phyloP scores from a whole-genome alignment of 2,113 vertebrate genomes.

The Chaetodon trifascialis region DNA sequence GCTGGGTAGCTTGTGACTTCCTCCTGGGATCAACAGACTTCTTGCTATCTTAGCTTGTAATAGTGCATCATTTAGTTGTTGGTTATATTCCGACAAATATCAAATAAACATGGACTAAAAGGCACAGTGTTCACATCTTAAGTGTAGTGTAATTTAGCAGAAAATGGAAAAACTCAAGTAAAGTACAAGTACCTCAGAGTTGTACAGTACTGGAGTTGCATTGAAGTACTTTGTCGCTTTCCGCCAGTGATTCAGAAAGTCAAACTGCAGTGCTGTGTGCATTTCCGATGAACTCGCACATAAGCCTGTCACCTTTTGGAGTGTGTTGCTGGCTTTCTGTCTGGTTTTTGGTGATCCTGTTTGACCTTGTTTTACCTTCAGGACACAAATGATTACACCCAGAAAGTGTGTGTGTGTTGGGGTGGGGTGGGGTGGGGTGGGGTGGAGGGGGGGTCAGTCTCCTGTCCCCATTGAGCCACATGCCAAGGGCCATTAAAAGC shows the following conservation, averaged over 20 bases:
- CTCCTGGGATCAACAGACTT: too few species aligned
- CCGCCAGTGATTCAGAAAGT: not conserved
- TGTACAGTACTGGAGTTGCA: too few species aligned
- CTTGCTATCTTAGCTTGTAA: too few species aligned
- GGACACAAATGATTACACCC: slow-evolving; percentile 15
- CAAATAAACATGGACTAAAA: too few species aligned
- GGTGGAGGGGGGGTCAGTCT: slow-evolving; percentile 50
- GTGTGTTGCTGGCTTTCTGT: not conserved
- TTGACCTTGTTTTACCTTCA: slow-evolving; percentile 20
- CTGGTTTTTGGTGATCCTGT: slow-evolving; percentile 5
- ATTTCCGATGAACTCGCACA: not conserved
- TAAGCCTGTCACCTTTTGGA: not conserved
- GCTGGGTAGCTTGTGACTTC: too few species aligned
- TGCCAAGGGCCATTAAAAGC: slow-evolving; percentile 77
- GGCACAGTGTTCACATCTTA: too few species aligned
- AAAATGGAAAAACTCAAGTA: too few species aligned
- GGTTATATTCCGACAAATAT: too few species aligned
- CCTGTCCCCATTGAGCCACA: slow-evolving; percentile 66
- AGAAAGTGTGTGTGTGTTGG: slow-evolving; percentile 28
- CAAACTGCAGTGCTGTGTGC: accelerated
- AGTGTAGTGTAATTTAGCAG: too few species aligned
- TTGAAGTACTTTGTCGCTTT: too few species aligned
- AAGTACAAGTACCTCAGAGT: too few species aligned
- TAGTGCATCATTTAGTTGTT: not conserved
- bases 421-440: slow-evolving; percentile 7